Evolutionary conservation across 2,888 invertebrate genomes (phyloP).

Genomic region (Conchocele bisecta): DNA sequence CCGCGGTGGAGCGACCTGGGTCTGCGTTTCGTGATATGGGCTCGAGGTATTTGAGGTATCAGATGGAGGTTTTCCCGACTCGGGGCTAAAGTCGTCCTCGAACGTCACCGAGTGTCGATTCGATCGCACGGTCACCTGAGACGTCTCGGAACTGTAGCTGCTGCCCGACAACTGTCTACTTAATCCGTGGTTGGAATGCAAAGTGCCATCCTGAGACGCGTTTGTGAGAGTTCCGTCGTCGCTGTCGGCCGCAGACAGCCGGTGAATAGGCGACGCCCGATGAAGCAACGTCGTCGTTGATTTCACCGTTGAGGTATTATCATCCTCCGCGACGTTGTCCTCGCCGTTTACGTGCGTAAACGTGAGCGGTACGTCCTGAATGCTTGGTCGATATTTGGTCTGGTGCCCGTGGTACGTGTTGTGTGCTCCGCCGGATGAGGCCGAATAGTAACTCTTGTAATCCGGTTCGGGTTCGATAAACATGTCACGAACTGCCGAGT

Average conservation of each 20-base stretch:
- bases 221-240: slow-evolving; percentile 69
- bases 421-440: slow-evolving; percentile 84
- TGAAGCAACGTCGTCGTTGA: slow-evolving; percentile 67
- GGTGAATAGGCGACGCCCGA: slow-evolving; percentile 61
- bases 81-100: slow-evolving; percentile 77
- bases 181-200: slow-evolving; percentile 64
- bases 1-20: slow-evolving; percentile 62
- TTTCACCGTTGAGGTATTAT: slow-evolving; percentile 55
- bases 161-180: slow-evolving; percentile 78
- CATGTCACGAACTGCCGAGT: slow-evolving; percentile 79
- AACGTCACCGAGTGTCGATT: slow-evolving; percentile 80
- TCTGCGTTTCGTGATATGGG: slow-evolving; percentile 54
- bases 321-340: slow-evolving; percentile 31
- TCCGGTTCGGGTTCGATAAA: slow-evolving; percentile 78
- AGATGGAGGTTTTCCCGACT: slow-evolving; percentile 86
- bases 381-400: slow-evolving; percentile 84
- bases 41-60: slow-evolving; percentile 86
- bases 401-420: slow-evolving; percentile 95
- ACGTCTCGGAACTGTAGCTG: slow-evolving; percentile 76
- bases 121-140: slow-evolving; percentile 65
- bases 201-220: slow-evolving; percentile 63
- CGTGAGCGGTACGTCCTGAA: slow-evolving; percentile 77
- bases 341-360: slow-evolving; percentile 64
- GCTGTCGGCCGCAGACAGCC: slow-evolving; percentile 70
- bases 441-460: slow-evolving; percentile 69